These are phyloP conservation scores for Pleuronectes platessa DNA, from an alignment of 2,113 vertebrate species.

Conservation along the genomic window DNA sequence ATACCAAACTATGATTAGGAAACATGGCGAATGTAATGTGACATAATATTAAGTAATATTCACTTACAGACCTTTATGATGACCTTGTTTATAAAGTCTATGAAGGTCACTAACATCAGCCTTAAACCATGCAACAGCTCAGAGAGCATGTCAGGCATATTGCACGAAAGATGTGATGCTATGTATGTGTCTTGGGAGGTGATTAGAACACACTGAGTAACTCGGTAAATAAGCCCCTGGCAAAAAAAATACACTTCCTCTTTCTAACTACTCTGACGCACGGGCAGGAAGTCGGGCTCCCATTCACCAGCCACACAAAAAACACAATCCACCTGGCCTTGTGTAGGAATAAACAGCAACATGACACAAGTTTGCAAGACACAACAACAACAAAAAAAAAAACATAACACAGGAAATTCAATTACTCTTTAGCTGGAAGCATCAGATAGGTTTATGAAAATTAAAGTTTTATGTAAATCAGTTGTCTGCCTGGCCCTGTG, in stretches of 20 bases:
- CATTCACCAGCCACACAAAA: not conserved
- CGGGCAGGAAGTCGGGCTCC: conserved; percentile 34
- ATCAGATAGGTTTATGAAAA: conserved; percentile 78
- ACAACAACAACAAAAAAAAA: conserved; percentile 5
- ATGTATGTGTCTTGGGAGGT: conserved; percentile 57
- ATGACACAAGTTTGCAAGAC: conserved; percentile 36
- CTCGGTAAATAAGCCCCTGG: conserved; percentile 53
- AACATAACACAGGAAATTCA: conserved; percentile 44
- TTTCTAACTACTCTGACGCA: conserved; percentile 22
- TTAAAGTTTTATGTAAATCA: conserved; percentile 79
- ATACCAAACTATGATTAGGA: not conserved
- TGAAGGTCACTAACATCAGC: not conserved
- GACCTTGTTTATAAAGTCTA: not conserved
- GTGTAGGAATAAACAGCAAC: conserved; percentile 19
- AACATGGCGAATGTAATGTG: conserved; percentile 4
- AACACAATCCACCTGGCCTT: conserved; percentile 8
- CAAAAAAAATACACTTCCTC: conserved; percentile 34
- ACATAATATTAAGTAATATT: not conserved
- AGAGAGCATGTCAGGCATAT: not conserved
- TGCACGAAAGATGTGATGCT: not conserved
- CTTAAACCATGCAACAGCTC: conserved; percentile 16
- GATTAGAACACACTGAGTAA: conserved; percentile 49
- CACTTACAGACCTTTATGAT: not conserved
- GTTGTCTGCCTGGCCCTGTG: conserved; percentile 58
- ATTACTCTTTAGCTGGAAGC: conserved; percentile 70